These are phyloP conservation scores for Glossophaga mutica DNA, from an alignment of 2,797 vertebrate species.

Conservation along the genomic window DNA sequence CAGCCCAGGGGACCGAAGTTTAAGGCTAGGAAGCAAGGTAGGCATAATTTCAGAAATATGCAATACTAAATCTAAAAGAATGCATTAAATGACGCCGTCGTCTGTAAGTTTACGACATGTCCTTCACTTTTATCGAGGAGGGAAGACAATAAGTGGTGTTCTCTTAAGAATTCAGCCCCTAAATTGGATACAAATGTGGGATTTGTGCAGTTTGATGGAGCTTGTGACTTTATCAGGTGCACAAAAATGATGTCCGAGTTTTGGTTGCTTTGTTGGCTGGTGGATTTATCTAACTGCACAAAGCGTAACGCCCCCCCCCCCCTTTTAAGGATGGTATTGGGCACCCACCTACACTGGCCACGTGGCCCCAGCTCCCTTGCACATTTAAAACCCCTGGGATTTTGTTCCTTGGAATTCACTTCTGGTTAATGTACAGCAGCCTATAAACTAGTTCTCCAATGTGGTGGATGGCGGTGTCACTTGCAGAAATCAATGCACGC, in stretches of 20 bases:
- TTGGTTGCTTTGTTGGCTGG: not conserved
- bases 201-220: not conserved
- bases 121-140: not conserved
- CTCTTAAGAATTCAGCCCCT: not conserved
- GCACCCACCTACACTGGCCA: fast-evolving
- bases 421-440: not conserved
- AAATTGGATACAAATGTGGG: not conserved
- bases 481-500: not conserved
- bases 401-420: not conserved
- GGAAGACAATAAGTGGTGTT: not conserved
- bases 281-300: not conserved
- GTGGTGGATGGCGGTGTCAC: not conserved
- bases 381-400: not conserved
- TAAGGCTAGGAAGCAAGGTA: not conserved
- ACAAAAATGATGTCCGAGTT: not conserved
- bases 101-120: not conserved
- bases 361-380: not conserved
- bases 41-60: not conserved
- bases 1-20: not conserved
- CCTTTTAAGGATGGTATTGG: fast-evolving
- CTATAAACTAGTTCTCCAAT: not conserved
- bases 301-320: not conserved
- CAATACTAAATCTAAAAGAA: not conserved
- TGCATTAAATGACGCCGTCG: not conserved
- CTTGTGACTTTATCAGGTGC: not conserved